These are phyloP conservation scores for Anolis apletophallus DNA, from an alignment of 2,797 vertebrate species.

Conservation along the genomic window DNA sequence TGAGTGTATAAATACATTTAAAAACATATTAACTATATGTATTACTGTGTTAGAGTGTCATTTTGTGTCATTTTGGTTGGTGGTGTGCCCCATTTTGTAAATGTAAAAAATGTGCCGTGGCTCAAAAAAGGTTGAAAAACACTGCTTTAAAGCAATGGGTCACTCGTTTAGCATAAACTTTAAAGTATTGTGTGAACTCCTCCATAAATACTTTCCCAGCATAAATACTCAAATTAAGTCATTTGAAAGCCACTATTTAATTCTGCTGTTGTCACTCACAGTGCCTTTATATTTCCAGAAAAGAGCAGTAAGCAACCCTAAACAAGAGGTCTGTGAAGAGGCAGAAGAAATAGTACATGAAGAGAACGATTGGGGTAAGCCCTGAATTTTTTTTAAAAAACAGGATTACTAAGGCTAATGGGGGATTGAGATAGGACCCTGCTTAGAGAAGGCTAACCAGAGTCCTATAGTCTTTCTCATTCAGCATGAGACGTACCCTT, in stretches of 20 bases:
- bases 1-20: too few relatives aligned
- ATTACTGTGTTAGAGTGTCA: too few relatives aligned
- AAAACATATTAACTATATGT: too few relatives aligned
- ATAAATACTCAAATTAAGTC: background rate
- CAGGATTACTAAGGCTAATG: background rate
- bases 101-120: too few relatives aligned
- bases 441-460: background rate
- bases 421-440: background rate
- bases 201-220: background rate
- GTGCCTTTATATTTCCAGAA: constrained; percentile 75
- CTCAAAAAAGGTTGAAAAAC: too few relatives aligned
- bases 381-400: background rate
- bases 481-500: background rate
- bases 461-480: background rate
- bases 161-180: background rate
- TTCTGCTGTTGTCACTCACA: background rate
- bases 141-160: too few relatives aligned
- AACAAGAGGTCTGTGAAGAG: constrained; percentile 78
- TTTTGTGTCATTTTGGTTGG: too few relatives aligned
- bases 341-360: constrained; percentile 89
- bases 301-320: constrained; percentile 83
- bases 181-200: too few relatives aligned
- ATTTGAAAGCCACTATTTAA: background rate
- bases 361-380: constrained; percentile 95
- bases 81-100: too few relatives aligned